Percentiles rank a stretch among this genome's conserved stretches.
phyloP scores from a whole-genome alignment of 2,888 invertebrate genomes.

The Margaritifera margaritifera region DNA sequence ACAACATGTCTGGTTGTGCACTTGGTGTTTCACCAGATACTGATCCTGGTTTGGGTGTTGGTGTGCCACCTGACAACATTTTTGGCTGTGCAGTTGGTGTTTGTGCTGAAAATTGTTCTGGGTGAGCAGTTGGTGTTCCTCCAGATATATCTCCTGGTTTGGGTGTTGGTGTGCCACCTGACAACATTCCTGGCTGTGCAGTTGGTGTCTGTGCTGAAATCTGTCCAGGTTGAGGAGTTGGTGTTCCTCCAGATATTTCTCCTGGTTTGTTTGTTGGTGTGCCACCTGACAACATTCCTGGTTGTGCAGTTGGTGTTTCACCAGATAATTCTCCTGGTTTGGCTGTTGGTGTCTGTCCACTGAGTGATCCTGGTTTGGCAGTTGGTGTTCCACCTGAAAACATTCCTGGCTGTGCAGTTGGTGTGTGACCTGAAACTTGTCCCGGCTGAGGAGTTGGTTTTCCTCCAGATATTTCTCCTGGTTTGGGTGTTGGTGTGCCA shows the following conservation, averaged over 20 bases:
- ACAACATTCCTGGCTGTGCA: slow-evolving; percentile 18
- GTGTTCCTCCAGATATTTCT: slow-evolving; percentile 10
- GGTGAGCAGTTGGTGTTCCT: slow-evolving; percentile 23
- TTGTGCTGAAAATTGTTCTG: slow-evolving; percentile 9
- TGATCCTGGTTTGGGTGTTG: slow-evolving; percentile 8
- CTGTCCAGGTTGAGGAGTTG: slow-evolving; percentile 16
- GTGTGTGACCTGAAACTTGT: slow-evolving; percentile 11
- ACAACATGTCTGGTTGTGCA: slow-evolving; percentile 31
- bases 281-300: slow-evolving; percentile 14
- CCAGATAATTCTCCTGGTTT: slow-evolving; percentile 14
- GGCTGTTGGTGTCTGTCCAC: slow-evolving; percentile 25
- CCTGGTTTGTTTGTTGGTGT: slow-evolving; percentile 25
- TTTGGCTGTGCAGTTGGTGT: slow-evolving; percentile 27
- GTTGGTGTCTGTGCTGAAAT: slow-evolving; percentile 25
- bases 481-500: slow-evolving; percentile 30
- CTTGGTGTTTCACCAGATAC: slow-evolving; percentile 17
- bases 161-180: slow-evolving; percentile 25
- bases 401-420: slow-evolving; percentile 20
- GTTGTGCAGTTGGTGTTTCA: slow-evolving; percentile 25
- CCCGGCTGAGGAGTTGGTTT: slow-evolving; percentile 30
- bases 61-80: slow-evolving; percentile 5
- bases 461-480: slow-evolving; percentile 17
- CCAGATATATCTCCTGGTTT: slow-evolving; percentile 13
- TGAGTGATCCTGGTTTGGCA: slow-evolving; percentile 11
- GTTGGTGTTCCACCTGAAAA: slow-evolving; percentile 19